These are phyloP conservation scores for Australoheros facetus DNA, from an alignment of 2,797 vertebrate species.

Conservation along the genomic window DNA sequence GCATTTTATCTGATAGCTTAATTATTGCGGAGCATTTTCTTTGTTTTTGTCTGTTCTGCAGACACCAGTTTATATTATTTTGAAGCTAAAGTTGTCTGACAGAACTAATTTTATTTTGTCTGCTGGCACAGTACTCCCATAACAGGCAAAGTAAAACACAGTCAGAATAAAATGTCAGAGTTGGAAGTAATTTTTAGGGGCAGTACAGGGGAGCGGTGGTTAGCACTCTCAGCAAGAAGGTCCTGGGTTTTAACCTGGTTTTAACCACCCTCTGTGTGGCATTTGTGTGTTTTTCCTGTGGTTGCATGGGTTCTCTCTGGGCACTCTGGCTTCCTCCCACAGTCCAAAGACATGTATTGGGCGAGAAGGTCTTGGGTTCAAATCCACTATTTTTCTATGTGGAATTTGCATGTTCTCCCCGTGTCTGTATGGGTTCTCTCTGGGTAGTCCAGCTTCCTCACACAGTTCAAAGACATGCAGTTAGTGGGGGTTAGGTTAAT, in stretches of 20 bases:
- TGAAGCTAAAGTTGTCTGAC: not conserved
- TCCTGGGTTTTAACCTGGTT: not conserved
- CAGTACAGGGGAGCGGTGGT: too few relatives aligned
- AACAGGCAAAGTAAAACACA: not conserved
- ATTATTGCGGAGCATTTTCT: constrained; percentile 1
- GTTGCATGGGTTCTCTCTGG: not conserved
- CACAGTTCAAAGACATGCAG: too few relatives aligned
- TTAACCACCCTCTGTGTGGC: not conserved
- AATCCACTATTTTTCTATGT: not conserved
- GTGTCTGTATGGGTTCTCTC: not conserved
- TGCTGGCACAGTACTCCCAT: not conserved
- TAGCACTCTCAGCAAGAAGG: not conserved
- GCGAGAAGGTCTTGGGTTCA: too few relatives aligned
- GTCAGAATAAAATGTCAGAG: not conserved
- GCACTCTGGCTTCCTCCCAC: not conserved
- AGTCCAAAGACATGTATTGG: not conserved
- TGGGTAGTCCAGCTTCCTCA: too few relatives aligned
- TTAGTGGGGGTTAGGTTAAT: not conserved
- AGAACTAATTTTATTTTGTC: not conserved
- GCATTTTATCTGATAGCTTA: not conserved
- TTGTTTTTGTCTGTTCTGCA: not conserved
- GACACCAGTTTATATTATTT: constrained; percentile 3
- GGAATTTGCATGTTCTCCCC: not conserved
- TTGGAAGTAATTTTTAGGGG: not conserved
- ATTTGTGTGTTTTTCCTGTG: not conserved